A percentile compares a stretch with the other conserved stretches of the same genome.
phyloP scores from a whole-genome alignment of 2,888 invertebrate genomes.

The Drosophila recens region DNA sequence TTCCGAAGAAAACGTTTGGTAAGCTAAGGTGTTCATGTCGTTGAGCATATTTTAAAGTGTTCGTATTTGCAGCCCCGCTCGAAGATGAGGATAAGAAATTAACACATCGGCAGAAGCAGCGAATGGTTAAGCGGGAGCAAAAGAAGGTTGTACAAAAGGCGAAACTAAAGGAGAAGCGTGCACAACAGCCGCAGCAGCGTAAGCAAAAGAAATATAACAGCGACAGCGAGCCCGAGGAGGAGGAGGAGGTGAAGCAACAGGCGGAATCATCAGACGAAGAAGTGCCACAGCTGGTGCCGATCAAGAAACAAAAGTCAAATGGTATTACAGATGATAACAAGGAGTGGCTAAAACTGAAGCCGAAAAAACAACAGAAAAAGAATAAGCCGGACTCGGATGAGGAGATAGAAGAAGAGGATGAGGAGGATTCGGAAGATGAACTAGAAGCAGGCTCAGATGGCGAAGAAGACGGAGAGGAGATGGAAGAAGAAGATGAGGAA shows the following conservation, averaged over 20 bases:
- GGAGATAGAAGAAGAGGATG: constrained; percentile 29
- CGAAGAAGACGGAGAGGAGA: constrained; percentile 58
- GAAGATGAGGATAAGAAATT: constrained; percentile 87
- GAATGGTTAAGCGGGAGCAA: constrained; percentile 87
- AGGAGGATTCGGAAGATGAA: constrained; percentile 68
- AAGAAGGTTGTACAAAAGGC: constrained; percentile 85
- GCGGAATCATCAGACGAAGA: constrained; percentile 66
- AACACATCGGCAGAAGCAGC: constrained; percentile 90
- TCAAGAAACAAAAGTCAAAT: constrained; percentile 63
- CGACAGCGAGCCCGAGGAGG: constrained; percentile 76
- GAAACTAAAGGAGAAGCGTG: constrained; percentile 72
- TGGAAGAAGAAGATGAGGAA: constrained; percentile 66
- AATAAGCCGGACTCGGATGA: constrained; percentile 40
- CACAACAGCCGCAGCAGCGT: constrained; percentile 36
- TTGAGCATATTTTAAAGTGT: constrained; percentile 6
- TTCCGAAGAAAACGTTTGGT: constrained; percentile 83
- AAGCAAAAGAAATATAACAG: constrained; percentile 79
- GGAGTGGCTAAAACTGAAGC: constrained; percentile 88
- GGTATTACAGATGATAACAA: constrained; percentile 91
- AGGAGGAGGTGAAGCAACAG: constrained; percentile 51
- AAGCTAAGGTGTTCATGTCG: constrained; percentile 31
- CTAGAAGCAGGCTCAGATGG: constrained; percentile 40
- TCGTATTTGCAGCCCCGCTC: constrained; percentile 82
- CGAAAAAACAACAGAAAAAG: constrained; percentile 84
- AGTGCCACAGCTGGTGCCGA: constrained; percentile 51